Evolutionary conservation across 2,797 vertebrate species (phyloP), one percentile per base, ranked within the genome.

Genomic region (Notolepis coatsorum): DNA sequence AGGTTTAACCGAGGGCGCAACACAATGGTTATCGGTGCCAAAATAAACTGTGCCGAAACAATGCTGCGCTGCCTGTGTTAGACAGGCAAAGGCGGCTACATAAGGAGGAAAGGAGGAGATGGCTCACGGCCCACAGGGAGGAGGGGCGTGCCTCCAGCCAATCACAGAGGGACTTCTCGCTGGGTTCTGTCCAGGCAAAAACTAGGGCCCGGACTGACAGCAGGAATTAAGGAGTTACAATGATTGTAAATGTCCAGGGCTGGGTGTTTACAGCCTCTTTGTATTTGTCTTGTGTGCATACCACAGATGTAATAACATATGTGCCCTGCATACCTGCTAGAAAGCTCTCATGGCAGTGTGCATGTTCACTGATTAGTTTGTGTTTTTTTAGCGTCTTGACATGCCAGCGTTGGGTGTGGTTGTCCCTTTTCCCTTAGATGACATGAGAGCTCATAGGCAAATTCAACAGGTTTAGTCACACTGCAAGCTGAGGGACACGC

Each of bases 391-490:
- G 49, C 43, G 7, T 61, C 68, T 25, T 56, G 35, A 74, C 79
- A 87, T 90, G 57, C 82, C 86, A 62, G 48, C 0, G 1, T 46
- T 74, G 84, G 90, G 90, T 80, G 90, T 88, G 88, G 86, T 47
- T 82, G 79, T 87, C 84, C 79, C 62, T 71, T 76, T 61, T 74
- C 74, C 28, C 59, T 64, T 43, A 62, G 77, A 79, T 82, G 82
- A 82, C 85, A 82, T 77, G 54, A 73, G 66, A 71, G 62, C 77
- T 49, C 53, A 50, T 59, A 68, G 65, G 71, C 68, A 88, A 85
- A 89, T 85, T 77, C 73, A 87, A 80, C 84, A 87, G 81, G 85
- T 86, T 88, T 84, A 85, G 75, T 82, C 77, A 79, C 79, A 79
- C 66, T 70, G 24, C 57, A 57, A 49, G 72, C 81, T 70, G 43